Percentiles rank a stretch among this genome's conserved stretches.
phyloP scores from a whole-genome alignment of 2,113 vertebrate species.

The Phyllostomus hastatus region DNA sequence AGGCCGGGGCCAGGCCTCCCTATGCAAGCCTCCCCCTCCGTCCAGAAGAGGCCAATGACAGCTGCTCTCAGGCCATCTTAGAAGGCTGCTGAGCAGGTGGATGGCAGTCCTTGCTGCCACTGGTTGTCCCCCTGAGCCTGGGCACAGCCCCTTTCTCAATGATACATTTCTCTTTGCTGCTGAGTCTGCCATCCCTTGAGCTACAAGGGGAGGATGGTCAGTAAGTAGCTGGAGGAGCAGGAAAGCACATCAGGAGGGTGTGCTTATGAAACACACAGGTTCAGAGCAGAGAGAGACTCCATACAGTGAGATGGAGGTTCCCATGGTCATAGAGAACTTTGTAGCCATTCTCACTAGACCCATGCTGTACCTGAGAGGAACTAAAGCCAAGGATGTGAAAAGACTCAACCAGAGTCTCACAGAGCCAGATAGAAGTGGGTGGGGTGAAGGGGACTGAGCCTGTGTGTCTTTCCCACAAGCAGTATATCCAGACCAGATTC shows the following conservation, averaged over 20 bases:
- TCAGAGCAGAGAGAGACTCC: not conserved
- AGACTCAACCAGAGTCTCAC: not conserved
- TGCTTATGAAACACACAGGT: too few species aligned
- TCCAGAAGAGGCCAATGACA: not conserved
- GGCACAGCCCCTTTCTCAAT: too few species aligned
- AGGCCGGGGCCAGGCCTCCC: not conserved
- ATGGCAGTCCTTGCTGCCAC: not conserved
- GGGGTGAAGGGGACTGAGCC: not conserved
- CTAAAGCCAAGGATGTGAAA: not conserved
- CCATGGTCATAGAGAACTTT: not conserved
- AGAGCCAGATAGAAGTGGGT: not conserved
- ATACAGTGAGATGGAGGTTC: not conserved
- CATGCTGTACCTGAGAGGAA: not conserved
- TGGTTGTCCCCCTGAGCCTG: not conserved
- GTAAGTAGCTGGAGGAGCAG: not conserved
- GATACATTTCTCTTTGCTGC: too few species aligned
- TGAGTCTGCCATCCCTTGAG: not conserved
- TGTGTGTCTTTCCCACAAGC: not conserved
- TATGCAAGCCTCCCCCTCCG: not conserved
- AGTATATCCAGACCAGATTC: not conserved
- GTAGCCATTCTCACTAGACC: not conserved
- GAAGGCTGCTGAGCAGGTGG: not conserved
- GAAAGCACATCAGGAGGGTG: not conserved
- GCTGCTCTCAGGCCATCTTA: not conserved
- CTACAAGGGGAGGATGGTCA: not conserved